These are phyloP conservation scores for Macaca fascicularis DNA, from an alignment of 2,113 vertebrate genomes.

Conservation along the genomic window T2T-MFA8v1.1 NC_088380.1:14995001-14995500, in stretches of 20 bases:
- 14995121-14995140: accelerated
- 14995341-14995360: not conserved
- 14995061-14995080: too few species aligned
- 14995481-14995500: too few species aligned
- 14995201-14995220: not conserved
- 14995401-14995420: not conserved
- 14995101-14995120: accelerated
- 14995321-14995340: not conserved
- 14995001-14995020: accelerated
- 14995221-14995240: not conserved
- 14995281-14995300: not conserved
- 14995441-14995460: not conserved
- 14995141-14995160: accelerated
- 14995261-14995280: accelerated
- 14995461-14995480: not conserved
- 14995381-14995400: too few species aligned
- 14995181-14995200: accelerated
- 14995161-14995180: too few species aligned
- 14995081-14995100: not conserved
- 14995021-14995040: not conserved
- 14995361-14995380: not conserved
- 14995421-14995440: not conserved
- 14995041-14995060: not conserved
- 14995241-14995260: accelerated
- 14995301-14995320: not conserved